Evolutionary conservation across 2,797 vertebrate genomes (phyloP).

Genomic region (Tiaroga cobitis): DNA sequence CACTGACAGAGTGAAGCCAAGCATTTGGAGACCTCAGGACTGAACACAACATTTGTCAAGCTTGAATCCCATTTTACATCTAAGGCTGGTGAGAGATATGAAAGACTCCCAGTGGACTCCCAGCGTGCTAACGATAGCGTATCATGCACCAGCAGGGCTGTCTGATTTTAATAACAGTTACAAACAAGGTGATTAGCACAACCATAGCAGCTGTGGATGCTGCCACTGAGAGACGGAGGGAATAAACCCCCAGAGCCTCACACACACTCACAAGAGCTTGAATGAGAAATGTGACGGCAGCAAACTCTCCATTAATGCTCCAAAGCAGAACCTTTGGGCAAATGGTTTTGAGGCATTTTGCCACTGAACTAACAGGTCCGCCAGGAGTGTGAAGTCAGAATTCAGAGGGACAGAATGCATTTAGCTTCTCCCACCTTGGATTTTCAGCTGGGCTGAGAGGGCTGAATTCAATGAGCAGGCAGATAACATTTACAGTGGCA

Average conservation of each 20-base stretch:
- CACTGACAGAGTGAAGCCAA: not conserved
- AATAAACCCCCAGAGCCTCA: slow-evolving; percentile 23
- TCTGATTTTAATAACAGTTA: slow-evolving; percentile 44
- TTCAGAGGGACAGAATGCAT: slow-evolving; percentile 63
- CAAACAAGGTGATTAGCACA: slow-evolving; percentile 55
- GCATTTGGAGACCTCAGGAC: slow-evolving; percentile 10
- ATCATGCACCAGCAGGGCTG: slow-evolving; percentile 42
- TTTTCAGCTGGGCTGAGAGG: slow-evolving; percentile 62
- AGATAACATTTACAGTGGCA: slow-evolving; percentile 66
- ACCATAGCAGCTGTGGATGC: slow-evolving; percentile 45
- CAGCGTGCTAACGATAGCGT: slow-evolving; percentile 9
- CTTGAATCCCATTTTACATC: slow-evolving; percentile 30
- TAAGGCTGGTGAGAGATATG: slow-evolving; percentile 40
- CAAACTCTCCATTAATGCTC: slow-evolving; percentile 31
- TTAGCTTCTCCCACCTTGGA: slow-evolving; percentile 61
- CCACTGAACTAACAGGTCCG: slow-evolving; percentile 32
- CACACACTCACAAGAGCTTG: slow-evolving; percentile 1
- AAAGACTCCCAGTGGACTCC: slow-evolving; percentile 43
- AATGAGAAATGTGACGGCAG: slow-evolving; percentile 23
- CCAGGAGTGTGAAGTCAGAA: slow-evolving; percentile 18
- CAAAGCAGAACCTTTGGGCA: slow-evolving; percentile 14
- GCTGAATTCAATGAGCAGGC: slow-evolving; percentile 71
- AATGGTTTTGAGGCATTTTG: not conserved
- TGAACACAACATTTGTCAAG: slow-evolving; percentile 12
- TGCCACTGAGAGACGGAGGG: not conserved